These are phyloP conservation scores for Ciconia maguari DNA, from an alignment of 2,113 vertebrate genomes.

Conservation along the genomic window DNA sequence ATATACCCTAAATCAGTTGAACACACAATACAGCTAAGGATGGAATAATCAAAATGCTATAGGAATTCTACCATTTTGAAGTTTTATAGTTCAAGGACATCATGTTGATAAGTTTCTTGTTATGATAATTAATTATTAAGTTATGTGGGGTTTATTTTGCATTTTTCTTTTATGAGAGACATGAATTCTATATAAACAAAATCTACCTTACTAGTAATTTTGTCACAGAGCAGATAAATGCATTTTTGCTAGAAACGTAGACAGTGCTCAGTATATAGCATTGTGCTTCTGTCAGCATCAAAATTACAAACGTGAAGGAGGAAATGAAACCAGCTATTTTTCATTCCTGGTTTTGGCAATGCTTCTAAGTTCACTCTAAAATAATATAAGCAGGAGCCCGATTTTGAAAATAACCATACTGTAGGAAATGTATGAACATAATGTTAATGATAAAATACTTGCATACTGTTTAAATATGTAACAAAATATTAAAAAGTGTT, in stretches of 20 bases:
- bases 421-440: background rate
- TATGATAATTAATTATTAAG: slow-evolving; percentile 1
- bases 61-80: background rate
- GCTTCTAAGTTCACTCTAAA: background rate
- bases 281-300: slow-evolving; percentile 21
- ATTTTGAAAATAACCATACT: background rate
- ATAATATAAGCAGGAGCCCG: background rate
- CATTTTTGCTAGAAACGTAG: background rate
- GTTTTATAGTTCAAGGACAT: background rate
- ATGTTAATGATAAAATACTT: background rate
- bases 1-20: slow-evolving; percentile 37
- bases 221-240: background rate
- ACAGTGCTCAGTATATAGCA: background rate
- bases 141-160: background rate
- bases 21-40: slow-evolving; percentile 19
- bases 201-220: background rate
- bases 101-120: background rate
- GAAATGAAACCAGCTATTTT: slow-evolving; percentile 7
- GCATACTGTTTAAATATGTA: background rate
- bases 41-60: slow-evolving; percentile 28
- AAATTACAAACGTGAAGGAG: background rate
- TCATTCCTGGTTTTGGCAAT: background rate
- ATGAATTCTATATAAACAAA: slow-evolving; percentile 1
- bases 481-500: background rate
- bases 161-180: background rate